phyloP scores from a whole-genome alignment of 64 coral and sea anemone genomes.

The Actinia equina region DNA sequence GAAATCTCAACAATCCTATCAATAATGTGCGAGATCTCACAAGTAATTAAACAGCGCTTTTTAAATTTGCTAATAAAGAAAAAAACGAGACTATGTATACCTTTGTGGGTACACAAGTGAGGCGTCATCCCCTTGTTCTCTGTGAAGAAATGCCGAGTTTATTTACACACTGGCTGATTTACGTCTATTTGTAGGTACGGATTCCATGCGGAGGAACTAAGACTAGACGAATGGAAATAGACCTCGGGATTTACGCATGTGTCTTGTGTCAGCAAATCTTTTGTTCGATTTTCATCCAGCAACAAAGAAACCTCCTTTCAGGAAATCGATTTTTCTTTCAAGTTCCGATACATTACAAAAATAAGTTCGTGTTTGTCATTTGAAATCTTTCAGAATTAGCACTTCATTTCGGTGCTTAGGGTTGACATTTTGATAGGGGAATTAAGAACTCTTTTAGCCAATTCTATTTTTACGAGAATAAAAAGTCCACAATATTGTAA shows the following conservation, averaged over 20 bases:
- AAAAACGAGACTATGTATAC: slow-evolving; percentile 14
- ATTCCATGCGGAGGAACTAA: not conserved
- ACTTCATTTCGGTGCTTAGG: not conserved
- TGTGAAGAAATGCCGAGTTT: slow-evolving; percentile 15
- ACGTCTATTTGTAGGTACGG: not conserved
- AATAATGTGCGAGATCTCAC: slow-evolving; percentile 19
- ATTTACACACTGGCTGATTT: slow-evolving; percentile 7
- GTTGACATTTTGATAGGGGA: not conserved
- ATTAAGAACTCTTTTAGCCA: not conserved
- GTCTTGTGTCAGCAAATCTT: not conserved
- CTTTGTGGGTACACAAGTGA: not conserved
- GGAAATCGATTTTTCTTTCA: slow-evolving; percentile 22
- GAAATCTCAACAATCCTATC: slow-evolving; percentile 26
- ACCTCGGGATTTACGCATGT: slow-evolving; percentile 13
- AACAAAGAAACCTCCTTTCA: slow-evolving; percentile 17
- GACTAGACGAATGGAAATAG: not conserved
- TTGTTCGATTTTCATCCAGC: slow-evolving; percentile 11
- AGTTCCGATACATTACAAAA: slow-evolving; percentile 19
- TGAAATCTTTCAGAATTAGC: not conserved
- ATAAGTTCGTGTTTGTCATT: slow-evolving; percentile 10
- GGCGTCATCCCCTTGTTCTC: slow-evolving; percentile 7
- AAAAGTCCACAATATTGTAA: not conserved
- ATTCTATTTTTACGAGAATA: slow-evolving; percentile 10
- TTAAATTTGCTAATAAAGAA: slow-evolving; percentile 26
- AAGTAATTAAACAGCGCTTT: slow-evolving; percentile 24